phyloP scores from a whole-genome alignment of 2,797 vertebrate genomes.

The Channa striata region DNA sequence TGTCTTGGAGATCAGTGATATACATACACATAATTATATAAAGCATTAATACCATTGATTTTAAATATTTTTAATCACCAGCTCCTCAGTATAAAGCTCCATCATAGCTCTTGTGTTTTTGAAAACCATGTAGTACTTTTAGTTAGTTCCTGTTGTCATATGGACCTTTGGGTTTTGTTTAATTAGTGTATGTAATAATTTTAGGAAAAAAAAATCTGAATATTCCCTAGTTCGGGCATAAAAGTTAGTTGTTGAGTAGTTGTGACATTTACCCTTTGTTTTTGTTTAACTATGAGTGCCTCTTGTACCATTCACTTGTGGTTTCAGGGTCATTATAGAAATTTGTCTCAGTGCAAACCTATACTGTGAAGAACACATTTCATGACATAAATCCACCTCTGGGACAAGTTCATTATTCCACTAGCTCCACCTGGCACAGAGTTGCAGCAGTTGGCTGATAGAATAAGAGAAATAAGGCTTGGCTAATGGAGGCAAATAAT shows the following conservation, averaged over 20 bases:
- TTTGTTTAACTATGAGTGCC: background rate
- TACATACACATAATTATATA: too few species aligned
- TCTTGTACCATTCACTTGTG: background rate
- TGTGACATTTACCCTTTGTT: too few species aligned
- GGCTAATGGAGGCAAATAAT: slow-evolving; percentile 84
- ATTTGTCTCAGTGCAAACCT: slow-evolving; percentile 14
- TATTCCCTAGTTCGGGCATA: background rate
- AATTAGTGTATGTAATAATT: background rate
- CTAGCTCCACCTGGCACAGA: slow-evolving; percentile 75
- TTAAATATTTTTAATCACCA: slow-evolving; percentile 26
- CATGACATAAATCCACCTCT: slow-evolving; percentile 32
- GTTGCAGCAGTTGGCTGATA: slow-evolving; percentile 76
- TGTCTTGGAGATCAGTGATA: slow-evolving; percentile 53
- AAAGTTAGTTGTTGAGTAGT: background rate
- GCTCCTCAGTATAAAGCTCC: background rate
- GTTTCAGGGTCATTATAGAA: slow-evolving; percentile 14
- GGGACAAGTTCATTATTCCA: slow-evolving; percentile 57
- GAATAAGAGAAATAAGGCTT: slow-evolving; percentile 81
- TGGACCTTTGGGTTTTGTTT: background rate
- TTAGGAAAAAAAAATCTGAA: background rate
- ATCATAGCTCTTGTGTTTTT: background rate
- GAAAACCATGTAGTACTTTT: background rate
- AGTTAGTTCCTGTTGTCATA: background rate
- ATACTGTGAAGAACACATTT: slow-evolving; percentile 8
- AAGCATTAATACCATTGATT: slow-evolving; percentile 60